These are phyloP conservation scores for Lathamus discolor DNA, from an alignment of 2,113 vertebrate genomes.

Conservation along the genomic window DNA sequence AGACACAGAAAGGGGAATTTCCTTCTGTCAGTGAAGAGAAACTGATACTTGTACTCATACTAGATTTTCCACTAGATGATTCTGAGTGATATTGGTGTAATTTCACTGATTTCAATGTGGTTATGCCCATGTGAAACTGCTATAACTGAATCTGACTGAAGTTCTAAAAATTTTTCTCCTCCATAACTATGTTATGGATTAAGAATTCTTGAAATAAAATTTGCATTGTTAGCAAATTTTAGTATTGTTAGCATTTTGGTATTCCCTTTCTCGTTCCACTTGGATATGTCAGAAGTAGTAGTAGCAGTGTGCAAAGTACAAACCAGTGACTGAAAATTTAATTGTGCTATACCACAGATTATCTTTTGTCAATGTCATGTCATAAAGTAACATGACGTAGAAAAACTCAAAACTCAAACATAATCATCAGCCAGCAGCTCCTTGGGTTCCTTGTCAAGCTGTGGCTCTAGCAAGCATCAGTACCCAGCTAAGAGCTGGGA, in stretches of 20 bases:
- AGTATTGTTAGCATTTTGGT: neutral
- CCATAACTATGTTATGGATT: neutral
- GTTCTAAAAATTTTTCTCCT: neutral
- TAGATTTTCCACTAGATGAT: neutral
- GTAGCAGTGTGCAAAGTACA: neutral
- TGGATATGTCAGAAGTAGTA: neutral
- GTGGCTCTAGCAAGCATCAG: neutral
- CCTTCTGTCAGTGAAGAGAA: neutral
- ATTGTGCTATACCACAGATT: neutral
- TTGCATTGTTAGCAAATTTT: neutral
- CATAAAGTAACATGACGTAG: neutral
- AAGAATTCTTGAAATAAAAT: neutral
- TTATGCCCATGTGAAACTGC: neutral
- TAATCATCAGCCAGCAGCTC: accelerated
- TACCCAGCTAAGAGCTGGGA: neutral
- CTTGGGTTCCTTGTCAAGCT: neutral
- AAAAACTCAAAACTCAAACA: neutral
- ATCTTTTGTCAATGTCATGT: neutral
- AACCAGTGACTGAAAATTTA: neutral
- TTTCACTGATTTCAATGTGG: neutral
- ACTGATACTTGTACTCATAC: neutral
- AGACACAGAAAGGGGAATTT: neutral
- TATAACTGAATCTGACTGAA: neutral
- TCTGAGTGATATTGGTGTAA: neutral
- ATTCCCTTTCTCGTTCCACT: neutral